These are phyloP conservation scores for Drosophila nikananu DNA, from an alignment of 1,140 invertebrate species.

Conservation along the genomic window DNA sequence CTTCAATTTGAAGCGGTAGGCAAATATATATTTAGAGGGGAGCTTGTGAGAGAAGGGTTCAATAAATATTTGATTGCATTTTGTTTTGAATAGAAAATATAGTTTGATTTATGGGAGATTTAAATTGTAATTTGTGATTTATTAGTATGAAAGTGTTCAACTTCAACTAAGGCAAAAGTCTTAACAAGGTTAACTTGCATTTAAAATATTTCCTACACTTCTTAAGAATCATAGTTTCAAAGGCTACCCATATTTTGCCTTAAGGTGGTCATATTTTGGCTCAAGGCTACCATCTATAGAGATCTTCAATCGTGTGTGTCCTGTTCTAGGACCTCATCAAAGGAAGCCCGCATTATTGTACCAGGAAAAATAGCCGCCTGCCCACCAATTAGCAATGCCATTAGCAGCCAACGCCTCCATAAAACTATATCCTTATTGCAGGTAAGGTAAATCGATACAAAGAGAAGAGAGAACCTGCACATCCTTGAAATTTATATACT, in stretches of 20 bases:
- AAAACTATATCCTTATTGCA: slow-evolving; percentile 32
- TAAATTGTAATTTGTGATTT: slow-evolving; percentile 1
- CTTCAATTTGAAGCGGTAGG: slow-evolving; percentile 29
- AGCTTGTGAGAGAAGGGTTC: slow-evolving; percentile 15
- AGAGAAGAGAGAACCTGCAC: slow-evolving; percentile 6
- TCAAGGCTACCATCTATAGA: slow-evolving; percentile 9
- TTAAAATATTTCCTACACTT: not conserved
- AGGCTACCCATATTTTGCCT: not conserved
- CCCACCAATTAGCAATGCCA: slow-evolving; percentile 72
- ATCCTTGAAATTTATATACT: slow-evolving; percentile 12
- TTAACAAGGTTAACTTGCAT: not conserved
- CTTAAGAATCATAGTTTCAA: not conserved
- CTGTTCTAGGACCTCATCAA: slow-evolving; percentile 49
- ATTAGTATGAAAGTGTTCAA: too few relatives aligned
- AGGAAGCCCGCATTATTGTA: slow-evolving; percentile 49
- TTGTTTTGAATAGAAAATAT: slow-evolving; percentile 11
- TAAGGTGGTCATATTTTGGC: slow-evolving; percentile 7
- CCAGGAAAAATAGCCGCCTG: slow-evolving; percentile 45
- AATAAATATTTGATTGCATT: slow-evolving; percentile 20
- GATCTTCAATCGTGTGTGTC: slow-evolving; percentile 56
- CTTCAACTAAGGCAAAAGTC: too few relatives aligned
- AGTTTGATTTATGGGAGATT: slow-evolving; percentile 28
- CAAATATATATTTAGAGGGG: slow-evolving; percentile 16
- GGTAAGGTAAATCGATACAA: slow-evolving; percentile 34
- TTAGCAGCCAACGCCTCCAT: slow-evolving; percentile 66